Conservation (phyloP, 2,888 invertebrate species). For the Brachyopa scutellaris region DNA sequence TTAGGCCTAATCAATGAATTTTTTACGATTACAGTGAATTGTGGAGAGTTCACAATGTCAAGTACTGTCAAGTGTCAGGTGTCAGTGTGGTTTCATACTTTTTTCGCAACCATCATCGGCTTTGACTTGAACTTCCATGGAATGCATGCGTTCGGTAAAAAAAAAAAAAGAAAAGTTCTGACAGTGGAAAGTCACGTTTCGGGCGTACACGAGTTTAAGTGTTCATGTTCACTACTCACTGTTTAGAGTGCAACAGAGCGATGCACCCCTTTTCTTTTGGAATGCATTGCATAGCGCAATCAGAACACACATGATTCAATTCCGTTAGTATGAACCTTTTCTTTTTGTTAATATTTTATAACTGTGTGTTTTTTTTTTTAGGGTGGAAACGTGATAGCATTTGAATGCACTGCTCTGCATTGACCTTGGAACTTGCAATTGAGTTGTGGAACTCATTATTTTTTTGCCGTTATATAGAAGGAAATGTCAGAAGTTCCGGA, state of each 20-base stretch:
- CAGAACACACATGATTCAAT: slow-evolving; percentile 28
- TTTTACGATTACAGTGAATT: background rate
- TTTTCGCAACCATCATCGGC: background rate
- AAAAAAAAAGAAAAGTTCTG: no score
- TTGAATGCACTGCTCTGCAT: background rate
- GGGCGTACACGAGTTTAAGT: background rate
- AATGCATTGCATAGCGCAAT: slow-evolving; percentile 23
- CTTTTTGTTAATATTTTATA: no score
- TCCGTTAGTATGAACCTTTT: no score
- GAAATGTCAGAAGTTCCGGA: no score
- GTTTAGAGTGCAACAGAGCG: background rate
- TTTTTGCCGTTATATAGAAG: no score
- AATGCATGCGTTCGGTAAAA: background rate
- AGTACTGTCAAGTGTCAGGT: no score
- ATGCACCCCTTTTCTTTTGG: background rate
- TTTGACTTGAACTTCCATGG: slow-evolving; percentile 13
- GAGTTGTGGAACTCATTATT: no score
- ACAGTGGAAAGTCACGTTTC: slow-evolving; percentile 48
- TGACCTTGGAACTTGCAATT: no score
- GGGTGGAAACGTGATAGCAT: slow-evolving; percentile 9
- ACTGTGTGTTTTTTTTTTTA: no score
- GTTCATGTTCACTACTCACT: no score
- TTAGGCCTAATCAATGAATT: background rate
- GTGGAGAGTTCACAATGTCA: no score
- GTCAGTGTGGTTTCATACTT: background rate